Conservation (phyloP, 2,797 vertebrate genomes). For the Rhinella marina region DNA sequence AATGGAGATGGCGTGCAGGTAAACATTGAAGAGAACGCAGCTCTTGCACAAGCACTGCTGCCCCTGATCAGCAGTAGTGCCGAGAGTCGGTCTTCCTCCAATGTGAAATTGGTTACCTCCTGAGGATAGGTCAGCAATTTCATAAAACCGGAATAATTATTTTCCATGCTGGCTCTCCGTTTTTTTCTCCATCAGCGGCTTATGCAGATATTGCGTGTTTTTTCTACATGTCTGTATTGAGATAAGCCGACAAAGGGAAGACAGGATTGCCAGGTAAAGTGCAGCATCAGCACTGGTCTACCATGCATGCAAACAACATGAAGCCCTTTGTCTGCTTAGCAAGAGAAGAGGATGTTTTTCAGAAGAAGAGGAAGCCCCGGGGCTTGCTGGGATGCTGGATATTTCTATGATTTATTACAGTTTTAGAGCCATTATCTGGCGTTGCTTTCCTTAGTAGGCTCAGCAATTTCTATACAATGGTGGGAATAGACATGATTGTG, state of each 20-base stretch:
- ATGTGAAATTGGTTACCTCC: no score
- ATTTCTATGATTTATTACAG: constrained; percentile 49
- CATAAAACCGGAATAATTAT: not conserved
- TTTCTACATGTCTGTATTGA: not conserved
- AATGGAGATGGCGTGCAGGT: no score
- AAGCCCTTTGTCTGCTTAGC: constrained; percentile 24
- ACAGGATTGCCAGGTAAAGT: not conserved
- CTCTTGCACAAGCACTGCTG: no score
- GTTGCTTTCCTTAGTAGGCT: constrained; percentile 33
- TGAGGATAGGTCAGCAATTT: no score
- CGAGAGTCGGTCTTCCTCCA: no score
- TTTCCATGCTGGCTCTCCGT: not conserved
- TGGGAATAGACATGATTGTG: constrained; percentile 26
- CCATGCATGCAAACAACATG: constrained; percentile 5
- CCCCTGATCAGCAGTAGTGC: no score
- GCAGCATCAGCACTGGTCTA: not conserved
- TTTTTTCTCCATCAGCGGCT: not conserved
- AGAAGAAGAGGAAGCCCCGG: constrained; percentile 42
- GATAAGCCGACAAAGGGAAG: not conserved
- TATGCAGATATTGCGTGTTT: not conserved
- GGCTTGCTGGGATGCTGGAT: constrained; percentile 44
- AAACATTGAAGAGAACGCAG: no score
- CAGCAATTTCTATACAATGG: constrained; percentile 36
- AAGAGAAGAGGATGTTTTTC: constrained; percentile 57
- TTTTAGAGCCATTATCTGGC: constrained; percentile 30